These are phyloP conservation scores for Yponomeuta malinellus DNA, from an alignment of 2,888 invertebrate species.

Conservation along the genomic window DNA sequence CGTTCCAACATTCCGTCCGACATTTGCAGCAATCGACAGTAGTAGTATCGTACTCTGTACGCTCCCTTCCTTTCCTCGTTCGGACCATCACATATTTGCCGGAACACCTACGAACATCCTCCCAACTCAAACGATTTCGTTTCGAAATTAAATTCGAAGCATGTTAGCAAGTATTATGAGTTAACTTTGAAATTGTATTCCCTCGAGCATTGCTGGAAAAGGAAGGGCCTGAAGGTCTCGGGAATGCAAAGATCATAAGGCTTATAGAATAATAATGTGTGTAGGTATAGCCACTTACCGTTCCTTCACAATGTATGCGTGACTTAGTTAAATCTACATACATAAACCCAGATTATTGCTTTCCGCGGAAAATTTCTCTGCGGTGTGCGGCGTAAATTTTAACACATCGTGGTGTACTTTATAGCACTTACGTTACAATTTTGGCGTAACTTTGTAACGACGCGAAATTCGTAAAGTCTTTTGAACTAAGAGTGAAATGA, in stretches of 20 bases:
- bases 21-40: neutral
- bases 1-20: neutral
- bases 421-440: constrained; percentile 2
- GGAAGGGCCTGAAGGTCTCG: constrained; percentile 35
- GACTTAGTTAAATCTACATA: constrained; percentile 55
- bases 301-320: constrained; percentile 49
- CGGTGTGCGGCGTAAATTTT: constrained; percentile 28
- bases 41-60: neutral
- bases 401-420: constrained; percentile 21
- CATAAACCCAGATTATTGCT: constrained; percentile 53
- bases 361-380: constrained; percentile 34
- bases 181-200: constrained; percentile 41
- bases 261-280: constrained; percentile 51
- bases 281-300: constrained; percentile 43
- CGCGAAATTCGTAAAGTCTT: neutral
- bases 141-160: constrained; percentile 25
- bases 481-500: neutral
- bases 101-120: neutral
- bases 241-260: constrained; percentile 33
- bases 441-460: constrained; percentile 1
- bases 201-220: constrained; percentile 28
- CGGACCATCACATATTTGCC: neutral
- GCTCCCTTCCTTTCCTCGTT: neutral
- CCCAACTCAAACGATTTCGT: neutral
- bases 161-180: constrained; percentile 38